phyloP scores from a whole-genome alignment of 2,888 invertebrate species.

The Cyrtodaria siliqua region DNA sequence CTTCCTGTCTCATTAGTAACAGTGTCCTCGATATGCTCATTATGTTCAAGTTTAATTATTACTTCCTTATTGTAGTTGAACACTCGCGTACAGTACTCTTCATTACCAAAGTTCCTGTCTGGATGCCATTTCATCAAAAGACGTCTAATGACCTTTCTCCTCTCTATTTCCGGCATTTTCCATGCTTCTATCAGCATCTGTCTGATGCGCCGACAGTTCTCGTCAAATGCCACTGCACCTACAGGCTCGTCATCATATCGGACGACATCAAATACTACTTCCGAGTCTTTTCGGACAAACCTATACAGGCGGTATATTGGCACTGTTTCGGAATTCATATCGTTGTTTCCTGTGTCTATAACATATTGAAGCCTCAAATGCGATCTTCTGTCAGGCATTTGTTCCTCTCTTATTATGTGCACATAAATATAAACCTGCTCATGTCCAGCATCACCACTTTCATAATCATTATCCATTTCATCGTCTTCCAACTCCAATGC shows the following conservation, averaged over 20 bases:
- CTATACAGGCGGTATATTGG: conserved; percentile 41
- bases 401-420: conserved; percentile 17
- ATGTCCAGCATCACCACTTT: neutral
- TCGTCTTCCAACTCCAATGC: conserved; percentile 41
- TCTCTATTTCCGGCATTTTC: conserved; percentile 38
- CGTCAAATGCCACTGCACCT: conserved; percentile 31
- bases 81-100: conserved; percentile 43
- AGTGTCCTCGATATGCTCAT: conserved; percentile 2
- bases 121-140: conserved; percentile 64
- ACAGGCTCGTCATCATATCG: conserved; percentile 9
- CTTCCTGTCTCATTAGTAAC: neutral
- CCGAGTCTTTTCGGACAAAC: conserved; percentile 19
- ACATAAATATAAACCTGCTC: conserved; percentile 45
- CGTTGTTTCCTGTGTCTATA: conserved; percentile 23
- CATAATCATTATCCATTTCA: neutral
- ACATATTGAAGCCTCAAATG: conserved; percentile 2
- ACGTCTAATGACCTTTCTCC: conserved; percentile 47
- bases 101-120: conserved; percentile 60
- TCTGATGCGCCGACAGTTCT: conserved; percentile 31
- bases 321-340: neutral
- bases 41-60: conserved; percentile 44
- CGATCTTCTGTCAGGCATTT: neutral
- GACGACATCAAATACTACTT: conserved; percentile 4
- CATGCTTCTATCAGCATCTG: conserved; percentile 42
- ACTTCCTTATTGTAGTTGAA: conserved; percentile 60